Percentiles rank a stretch among this genome's conserved stretches.
Evolutionary conservation across 1,140 invertebrate species (phyloP).

Genomic region (Panulirus ornatus): DNA sequence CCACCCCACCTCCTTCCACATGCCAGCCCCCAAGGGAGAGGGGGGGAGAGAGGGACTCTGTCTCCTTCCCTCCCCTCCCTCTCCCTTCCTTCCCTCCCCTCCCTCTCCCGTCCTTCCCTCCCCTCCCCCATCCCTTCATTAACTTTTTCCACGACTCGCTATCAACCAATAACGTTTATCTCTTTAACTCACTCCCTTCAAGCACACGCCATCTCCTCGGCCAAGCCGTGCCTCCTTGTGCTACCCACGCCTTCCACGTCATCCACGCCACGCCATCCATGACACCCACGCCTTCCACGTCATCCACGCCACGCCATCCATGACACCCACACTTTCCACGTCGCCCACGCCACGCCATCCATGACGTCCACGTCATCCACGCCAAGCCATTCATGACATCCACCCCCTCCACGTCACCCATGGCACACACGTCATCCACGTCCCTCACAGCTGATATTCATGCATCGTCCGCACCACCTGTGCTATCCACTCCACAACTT

Average conservation of each 20-base stretch:
- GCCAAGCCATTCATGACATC: no score
- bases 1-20: no score
- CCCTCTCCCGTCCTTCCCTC: not conserved
- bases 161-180: no score
- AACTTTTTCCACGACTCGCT: not conserved
- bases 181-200: not conserved
- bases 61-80: not conserved
- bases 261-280: no score
- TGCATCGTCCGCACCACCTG: no score
- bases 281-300: no score
- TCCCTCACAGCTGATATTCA: not conserved
- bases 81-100: not conserved
- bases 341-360: not conserved
- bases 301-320: not conserved
- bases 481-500: not conserved
- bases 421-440: not conserved
- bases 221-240: not conserved
- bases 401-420: not conserved
- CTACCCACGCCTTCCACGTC: not conserved
- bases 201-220: not conserved
- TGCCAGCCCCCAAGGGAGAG: no score
- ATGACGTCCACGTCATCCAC: not conserved
- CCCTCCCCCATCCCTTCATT: not conserved
- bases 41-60: no score
- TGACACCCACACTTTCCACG: not conserved